These are phyloP conservation scores for Andrena chrysosceles DNA, from an alignment of 2,888 invertebrate genomes.

Conservation along the genomic window DNA sequence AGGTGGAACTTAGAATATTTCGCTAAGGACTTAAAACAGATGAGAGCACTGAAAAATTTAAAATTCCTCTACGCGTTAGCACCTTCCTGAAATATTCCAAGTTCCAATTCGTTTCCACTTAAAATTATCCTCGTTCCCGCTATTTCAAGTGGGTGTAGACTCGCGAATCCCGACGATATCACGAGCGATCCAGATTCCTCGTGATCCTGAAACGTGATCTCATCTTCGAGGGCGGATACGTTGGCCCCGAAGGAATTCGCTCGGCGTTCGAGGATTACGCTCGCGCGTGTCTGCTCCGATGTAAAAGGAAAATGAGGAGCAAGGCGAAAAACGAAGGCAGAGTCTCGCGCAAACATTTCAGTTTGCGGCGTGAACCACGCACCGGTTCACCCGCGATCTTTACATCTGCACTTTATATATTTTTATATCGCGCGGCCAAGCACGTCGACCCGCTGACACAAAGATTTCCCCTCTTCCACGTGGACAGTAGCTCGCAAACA, in stretches of 20 bases:
- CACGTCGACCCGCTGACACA: constrained; percentile 58
- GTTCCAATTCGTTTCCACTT: too few relatives aligned
- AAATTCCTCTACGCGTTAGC: too few relatives aligned
- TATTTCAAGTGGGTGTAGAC: not conserved
- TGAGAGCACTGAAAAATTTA: too few relatives aligned
- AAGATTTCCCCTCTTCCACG: constrained; percentile 43
- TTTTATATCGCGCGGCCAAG: constrained; percentile 56
- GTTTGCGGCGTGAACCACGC: constrained; percentile 26
- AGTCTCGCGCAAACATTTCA: constrained; percentile 52
- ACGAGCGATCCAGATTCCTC: constrained; percentile 51
- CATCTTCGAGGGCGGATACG: constrained; percentile 63
- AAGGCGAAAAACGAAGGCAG: constrained; percentile 1
- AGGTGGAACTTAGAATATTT: too few relatives aligned
- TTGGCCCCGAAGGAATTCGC: constrained; percentile 58
- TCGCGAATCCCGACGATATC: constrained; percentile 9
- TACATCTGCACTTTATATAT: constrained; percentile 65
- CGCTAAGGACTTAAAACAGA: too few relatives aligned
- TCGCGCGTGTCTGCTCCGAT: constrained; percentile 43
- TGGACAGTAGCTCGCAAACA: constrained; percentile 14
- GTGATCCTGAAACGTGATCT: constrained; percentile 70
- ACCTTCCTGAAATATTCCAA: too few relatives aligned
- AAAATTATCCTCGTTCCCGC: too few relatives aligned
- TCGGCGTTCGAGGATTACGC: constrained; percentile 55
- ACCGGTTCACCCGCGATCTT: constrained; percentile 48
- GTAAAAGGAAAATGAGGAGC: constrained; percentile 46